Base-by-base conservation (phyloP, 23 tunicate species). In the Trididemnum miniatum region DNA sequence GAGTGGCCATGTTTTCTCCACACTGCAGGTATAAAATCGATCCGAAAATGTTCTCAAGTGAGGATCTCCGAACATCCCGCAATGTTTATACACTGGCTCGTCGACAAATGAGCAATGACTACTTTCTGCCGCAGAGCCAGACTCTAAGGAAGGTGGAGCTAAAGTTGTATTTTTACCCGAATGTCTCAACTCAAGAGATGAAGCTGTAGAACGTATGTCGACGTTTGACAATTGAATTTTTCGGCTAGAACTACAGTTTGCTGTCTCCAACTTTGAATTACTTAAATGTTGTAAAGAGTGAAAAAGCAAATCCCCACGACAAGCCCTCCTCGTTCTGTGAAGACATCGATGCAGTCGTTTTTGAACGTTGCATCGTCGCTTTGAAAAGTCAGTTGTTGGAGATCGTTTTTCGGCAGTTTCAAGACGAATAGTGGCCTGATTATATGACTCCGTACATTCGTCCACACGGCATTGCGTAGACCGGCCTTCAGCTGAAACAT, bases 31-130 rank as follows among this genome's bases (percentile, higher is more conserved):
- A 71, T 73, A 81, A 35, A 92, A 87, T 12, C 79, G 38, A 59
- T 92, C 97, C 34, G 77, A 49, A 71, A 92, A 92, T 32, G 97
- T 92, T 40, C 97, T 59, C 60, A 92, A 71, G 52, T 92, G 97
- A 12, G 92, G 97, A 51, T 92, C 92, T 22, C 97, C 97, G 50
- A 92, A 92, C 73, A 92, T 59, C 7, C 89, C 80, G 35, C 97
- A 92, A 66, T 87, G 89, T 74, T 72, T 85, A 79, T 37, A 90
- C 12, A 40, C 33, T 7, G 96, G 51, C 27, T 73, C 76, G 71
- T 88, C 86, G 29, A 71, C 69, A 51, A 52, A 90, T 26, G 72
- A 33, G 51, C 96, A 90, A 20, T 78, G 71, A 1, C 77, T 65
- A 9, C 77, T 82, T 35, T 83, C 84, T 23, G 32, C 32, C 39